phyloP scores from a whole-genome alignment of 1,140 invertebrate species.

The Drosophila prosaltans region DNA sequence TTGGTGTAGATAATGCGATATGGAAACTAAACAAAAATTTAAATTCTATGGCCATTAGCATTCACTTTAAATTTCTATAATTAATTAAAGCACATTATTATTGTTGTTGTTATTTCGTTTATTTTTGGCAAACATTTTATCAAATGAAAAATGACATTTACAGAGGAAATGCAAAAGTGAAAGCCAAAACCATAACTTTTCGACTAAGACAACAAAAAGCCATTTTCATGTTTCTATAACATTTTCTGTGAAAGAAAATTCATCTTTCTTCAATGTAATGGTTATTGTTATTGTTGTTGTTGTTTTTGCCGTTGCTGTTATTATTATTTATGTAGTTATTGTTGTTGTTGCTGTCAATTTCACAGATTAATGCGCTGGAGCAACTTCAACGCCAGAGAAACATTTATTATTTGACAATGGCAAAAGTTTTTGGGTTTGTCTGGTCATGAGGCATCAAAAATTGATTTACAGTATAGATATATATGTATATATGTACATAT shows the following conservation, averaged over 20 bases:
- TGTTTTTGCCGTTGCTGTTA: not conserved
- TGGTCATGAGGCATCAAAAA: slow-evolving; percentile 13
- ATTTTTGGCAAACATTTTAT: slow-evolving; percentile 2
- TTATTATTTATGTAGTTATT: not conserved
- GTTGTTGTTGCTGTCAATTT: not conserved
- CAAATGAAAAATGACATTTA: slow-evolving; percentile 6
- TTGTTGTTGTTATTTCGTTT: not conserved
- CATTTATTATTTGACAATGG: slow-evolving; percentile 14
- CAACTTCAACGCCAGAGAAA: slow-evolving; percentile 8
- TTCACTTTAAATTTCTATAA: not conserved
- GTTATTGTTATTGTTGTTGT: not conserved
- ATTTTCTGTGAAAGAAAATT: not conserved
- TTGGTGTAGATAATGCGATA: not conserved
- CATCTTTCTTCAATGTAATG: slow-evolving; percentile 7
- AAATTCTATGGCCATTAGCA: not conserved
- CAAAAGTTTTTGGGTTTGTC: slow-evolving; percentile 7
- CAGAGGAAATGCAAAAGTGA: not conserved
- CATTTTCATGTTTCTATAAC: slow-evolving; percentile 7
- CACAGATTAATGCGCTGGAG: slow-evolving; percentile 10
- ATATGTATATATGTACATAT: not conserved
- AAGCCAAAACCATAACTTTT: not conserved
- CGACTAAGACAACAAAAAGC: slow-evolving; percentile 1
- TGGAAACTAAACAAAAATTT: not conserved
- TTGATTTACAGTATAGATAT: slow-evolving; percentile 8
- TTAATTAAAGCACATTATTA: not conserved